phyloP scores from a whole-genome alignment of 2,888 invertebrate species.

The Drosophila anomalata region DNA sequence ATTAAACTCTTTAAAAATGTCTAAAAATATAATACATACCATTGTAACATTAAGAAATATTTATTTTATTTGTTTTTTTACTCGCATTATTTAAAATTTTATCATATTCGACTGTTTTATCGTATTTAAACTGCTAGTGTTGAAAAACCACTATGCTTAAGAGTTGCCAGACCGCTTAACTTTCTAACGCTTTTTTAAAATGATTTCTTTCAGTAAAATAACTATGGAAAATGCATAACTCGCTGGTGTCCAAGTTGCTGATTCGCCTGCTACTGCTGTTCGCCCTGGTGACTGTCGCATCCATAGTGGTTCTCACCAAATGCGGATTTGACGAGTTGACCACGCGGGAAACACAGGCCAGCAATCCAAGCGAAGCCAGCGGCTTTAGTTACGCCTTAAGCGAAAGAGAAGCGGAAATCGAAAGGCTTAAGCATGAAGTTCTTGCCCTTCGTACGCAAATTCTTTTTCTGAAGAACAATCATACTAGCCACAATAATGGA shows the following conservation, averaged over 20 bases:
- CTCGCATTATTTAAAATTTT: background rate
- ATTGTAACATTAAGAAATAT: background rate
- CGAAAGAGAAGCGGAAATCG: slow-evolving; percentile 87
- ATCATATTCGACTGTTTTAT: too few relatives aligned
- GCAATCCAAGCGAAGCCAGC: slow-evolving; percentile 61
- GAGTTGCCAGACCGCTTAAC: background rate
- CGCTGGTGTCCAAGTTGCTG: slow-evolving; percentile 79
- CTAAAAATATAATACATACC: background rate
- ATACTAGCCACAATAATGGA: slow-evolving; percentile 43
- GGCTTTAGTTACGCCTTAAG: slow-evolving; percentile 84
- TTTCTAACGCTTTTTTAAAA: slow-evolving; percentile 4
- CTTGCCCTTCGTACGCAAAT: slow-evolving; percentile 84
- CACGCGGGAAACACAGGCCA: slow-evolving; percentile 52
- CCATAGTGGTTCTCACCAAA: slow-evolving; percentile 80
- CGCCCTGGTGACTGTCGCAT: slow-evolving; percentile 79
- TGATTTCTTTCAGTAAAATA: slow-evolving; percentile 36
- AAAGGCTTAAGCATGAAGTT: slow-evolving; percentile 87
- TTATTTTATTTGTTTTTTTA: background rate
- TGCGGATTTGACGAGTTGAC: slow-evolving; percentile 82
- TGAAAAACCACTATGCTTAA: background rate
- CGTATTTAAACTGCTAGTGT: background rate
- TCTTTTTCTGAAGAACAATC: slow-evolving; percentile 50
- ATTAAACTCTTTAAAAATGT: background rate
- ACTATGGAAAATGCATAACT: slow-evolving; percentile 76
- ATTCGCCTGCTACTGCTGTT: slow-evolving; percentile 81